Base-by-base conservation (phyloP, 2,113 vertebrate genomes). In the Mungos mungo region DNA sequence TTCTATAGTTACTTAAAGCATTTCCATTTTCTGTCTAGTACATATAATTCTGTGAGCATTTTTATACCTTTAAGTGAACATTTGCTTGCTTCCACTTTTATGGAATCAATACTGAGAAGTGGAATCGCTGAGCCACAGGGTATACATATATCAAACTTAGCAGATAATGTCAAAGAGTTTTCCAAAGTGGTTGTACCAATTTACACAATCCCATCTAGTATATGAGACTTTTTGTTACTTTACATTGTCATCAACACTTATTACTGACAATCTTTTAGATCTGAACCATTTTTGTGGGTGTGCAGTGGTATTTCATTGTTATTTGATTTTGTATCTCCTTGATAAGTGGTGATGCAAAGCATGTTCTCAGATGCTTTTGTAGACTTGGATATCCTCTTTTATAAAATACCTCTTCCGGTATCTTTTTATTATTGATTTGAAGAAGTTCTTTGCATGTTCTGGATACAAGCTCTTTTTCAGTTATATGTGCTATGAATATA, bases 161-260 rank as follows among this genome's bases (percentile, higher is more conserved):
- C 21, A 50, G 7, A 74, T 79, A 90, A 86, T 77, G 57, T 66
- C 66, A 77, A 93, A 88, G 79, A 35, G 5, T 89, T 96, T 94
- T 83, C 91, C 23, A 66, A 90, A 90, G 14, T 76, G 11, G 13
- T 74, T 66, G 3, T 72, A 76, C 25, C n/a, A n/a, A 82, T 81
- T 88, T 88, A 54, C 16, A 82, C 16, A 74, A 50, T 12, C 10
- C 83, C 25, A 4, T 84, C 7, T 82, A 23, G 6, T 88, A 3
- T 79, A 74, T 80, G 15, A 29, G 18, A 93, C 31, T 91, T 76
- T 72, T 74, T 77, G 15, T 82, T 69, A 47, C 47, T 45, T 90
- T 45, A 80, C 15, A 60, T 33, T 80, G 14, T 72, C 54, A 45
- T 8, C 77, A 74, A 60, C 10, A 86, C 13, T 65, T 66, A 31